A percentile compares a stretch with the other conserved stretches of the same genome.
Conservation (phyloP, 2,888 invertebrate genomes). For the Dasysyrphus albostriatus region DNA sequence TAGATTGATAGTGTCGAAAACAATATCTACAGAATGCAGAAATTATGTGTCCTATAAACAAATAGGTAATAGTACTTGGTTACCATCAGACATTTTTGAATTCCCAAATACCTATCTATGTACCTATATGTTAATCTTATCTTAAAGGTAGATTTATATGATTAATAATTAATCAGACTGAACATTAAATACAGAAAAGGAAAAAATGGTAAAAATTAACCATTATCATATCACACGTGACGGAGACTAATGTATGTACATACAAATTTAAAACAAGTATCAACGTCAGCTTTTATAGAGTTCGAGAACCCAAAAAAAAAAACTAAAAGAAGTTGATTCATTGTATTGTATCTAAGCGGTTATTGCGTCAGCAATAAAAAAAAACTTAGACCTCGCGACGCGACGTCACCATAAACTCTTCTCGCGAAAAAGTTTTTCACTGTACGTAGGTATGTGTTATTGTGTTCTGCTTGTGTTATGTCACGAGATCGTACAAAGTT, state of each 20-base stretch:
- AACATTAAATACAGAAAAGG: not conserved
- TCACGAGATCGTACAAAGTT: constrained; percentile 54
- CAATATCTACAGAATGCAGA: not conserved
- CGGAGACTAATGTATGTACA: not conserved
- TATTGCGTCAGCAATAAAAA: constrained; percentile 33
- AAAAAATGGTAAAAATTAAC: not conserved
- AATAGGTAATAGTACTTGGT: not conserved
- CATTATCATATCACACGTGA: constrained; percentile 7
- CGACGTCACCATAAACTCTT: constrained; percentile 7
- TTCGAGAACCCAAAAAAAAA: not conserved
- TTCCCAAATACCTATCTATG: too few species aligned
- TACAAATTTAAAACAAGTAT: too few species aligned
- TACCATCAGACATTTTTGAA: not conserved
- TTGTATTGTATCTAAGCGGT: constrained; percentile 1
- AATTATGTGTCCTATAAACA: not conserved
- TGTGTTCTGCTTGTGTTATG: not conserved
- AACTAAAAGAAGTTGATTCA: not conserved
- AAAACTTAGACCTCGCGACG: not conserved
- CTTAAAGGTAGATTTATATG: too few species aligned
- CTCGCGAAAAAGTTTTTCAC: constrained; percentile 14
- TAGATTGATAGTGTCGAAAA: not conserved
- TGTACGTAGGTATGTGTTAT: not conserved
- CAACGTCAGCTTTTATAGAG: constrained; percentile 20
- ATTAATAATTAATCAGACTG: not conserved
- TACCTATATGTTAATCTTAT: not conserved